A percentile compares a stretch with the other conserved stretches of the same genome.
These are phyloP conservation scores for Grantiella picta DNA, from an alignment of 2,113 vertebrate species.

Conservation along the genomic window DNA sequence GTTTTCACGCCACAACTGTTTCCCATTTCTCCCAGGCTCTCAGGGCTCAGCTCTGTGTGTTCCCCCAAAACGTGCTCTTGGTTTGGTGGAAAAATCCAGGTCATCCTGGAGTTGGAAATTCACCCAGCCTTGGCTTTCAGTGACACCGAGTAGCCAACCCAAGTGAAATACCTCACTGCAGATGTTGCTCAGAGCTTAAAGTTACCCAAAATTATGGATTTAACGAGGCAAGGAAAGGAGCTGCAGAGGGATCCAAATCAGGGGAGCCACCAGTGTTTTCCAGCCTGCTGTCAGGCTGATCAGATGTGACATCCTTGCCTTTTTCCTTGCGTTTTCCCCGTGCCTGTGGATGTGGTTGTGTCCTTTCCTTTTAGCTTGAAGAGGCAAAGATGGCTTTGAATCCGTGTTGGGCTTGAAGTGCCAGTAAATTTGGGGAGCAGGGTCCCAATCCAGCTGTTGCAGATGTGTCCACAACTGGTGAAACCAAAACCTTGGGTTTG, in stretches of 20 bases:
- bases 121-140: constrained; percentile 35
- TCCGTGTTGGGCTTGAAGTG: neutral
- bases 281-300: neutral
- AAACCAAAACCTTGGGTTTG: neutral
- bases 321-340: neutral
- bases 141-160: constrained; percentile 16
- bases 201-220: constrained; percentile 12
- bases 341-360: neutral
- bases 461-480: neutral
- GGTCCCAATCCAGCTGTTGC: neutral
- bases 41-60: neutral
- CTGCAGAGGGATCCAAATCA: neutral
- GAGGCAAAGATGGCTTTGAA: neutral
- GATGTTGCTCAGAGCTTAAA: constrained; percentile 43
- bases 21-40: neutral
- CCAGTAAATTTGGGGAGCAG: neutral
- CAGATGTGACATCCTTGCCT: constrained; percentile 26
- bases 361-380: neutral
- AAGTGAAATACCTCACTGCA: constrained; percentile 45
- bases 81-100: constrained; percentile 49
- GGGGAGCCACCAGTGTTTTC: constrained; percentile 8
- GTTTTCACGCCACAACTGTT: constrained; percentile 17
- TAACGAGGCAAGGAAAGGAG: constrained; percentile 13
- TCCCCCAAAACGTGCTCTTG: neutral
- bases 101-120: neutral